These are phyloP conservation scores for Sebastes cheni DNA, from an alignment of 2,797 vertebrate genomes.

Conservation along the genomic window DNA sequence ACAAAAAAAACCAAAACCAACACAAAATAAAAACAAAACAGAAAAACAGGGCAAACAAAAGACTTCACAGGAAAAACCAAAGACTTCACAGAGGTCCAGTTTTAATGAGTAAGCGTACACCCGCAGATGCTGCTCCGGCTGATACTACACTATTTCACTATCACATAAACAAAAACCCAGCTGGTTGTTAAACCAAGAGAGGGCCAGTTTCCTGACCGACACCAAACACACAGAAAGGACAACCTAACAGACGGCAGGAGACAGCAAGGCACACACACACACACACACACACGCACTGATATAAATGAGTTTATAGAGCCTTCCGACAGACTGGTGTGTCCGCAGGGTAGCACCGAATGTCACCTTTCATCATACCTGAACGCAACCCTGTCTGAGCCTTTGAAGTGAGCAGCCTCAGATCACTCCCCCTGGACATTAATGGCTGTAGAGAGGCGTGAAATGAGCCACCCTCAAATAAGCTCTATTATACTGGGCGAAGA, in stretches of 20 bases:
- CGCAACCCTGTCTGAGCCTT: constrained; percentile 54
- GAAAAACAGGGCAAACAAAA: neutral
- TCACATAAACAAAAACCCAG: constrained; percentile 30
- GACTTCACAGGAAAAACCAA: constrained; percentile 10
- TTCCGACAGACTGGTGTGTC: constrained; percentile 41
- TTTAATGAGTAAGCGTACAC: constrained; percentile 46
- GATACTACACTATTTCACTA: neutral
- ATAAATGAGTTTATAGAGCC: constrained; percentile 36
- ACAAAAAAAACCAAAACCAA: neutral
- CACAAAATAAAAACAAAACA: neutral
- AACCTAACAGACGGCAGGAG: constrained; percentile 9
- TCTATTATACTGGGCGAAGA: constrained; percentile 63
- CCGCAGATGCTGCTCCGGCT: constrained; percentile 1
- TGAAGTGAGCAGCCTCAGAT: constrained; percentile 75
- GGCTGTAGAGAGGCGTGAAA: constrained; percentile 69
- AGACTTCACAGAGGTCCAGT: constrained; percentile 17
- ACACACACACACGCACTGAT: neutral
- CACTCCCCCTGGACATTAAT: constrained; percentile 65
- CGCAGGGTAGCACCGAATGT: constrained; percentile 57
- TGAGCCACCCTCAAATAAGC: constrained; percentile 66
- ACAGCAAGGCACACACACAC: neutral
- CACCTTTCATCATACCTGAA: constrained; percentile 73
- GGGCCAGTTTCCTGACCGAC: neutral
- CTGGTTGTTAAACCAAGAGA: constrained; percentile 32
- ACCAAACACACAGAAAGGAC: constrained; percentile 2